Base-by-base conservation (phyloP, 2,888 invertebrate species). In the Anoplius nigerrimus region DNA sequence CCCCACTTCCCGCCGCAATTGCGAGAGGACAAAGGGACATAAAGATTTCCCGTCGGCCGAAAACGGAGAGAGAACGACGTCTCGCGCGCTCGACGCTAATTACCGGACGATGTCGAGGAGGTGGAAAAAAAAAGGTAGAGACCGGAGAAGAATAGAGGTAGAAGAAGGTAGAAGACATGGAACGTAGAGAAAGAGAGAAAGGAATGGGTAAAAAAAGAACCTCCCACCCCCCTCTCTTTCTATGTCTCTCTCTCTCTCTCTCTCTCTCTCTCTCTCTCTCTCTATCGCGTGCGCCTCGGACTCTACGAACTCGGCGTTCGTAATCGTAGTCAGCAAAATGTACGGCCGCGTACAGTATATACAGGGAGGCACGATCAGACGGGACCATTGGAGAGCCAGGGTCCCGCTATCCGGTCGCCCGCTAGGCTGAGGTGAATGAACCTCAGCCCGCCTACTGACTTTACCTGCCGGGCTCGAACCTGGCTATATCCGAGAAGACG, bases 371-470 rank as follows among this genome's bases (percentile, higher is more conserved):
- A 74, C 73, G 80, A 79, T 79, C 73, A 82, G 83, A 82, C 81
- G 82, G 82, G 86, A 83, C 84, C 86, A 84, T 84, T 84, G 83
- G 85, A 85, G 86, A 87, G 86, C 84, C 86, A 86, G 84, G 86
- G 85, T 88, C 88, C 88, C 88, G 88, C 88, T 88, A 88, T 88
- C 84, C 87, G 88, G 86, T 86, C 85, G 87, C 84, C 88, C 88
- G 88, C 88, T 88, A 88, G 86, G 82, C 82, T 82, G 86, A 84
- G 87, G 86, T 86, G 84, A 82, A 86, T 84, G 88, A 88, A 88
- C 86, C 84, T 82, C 77, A 79, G 86, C 83, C 87, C 87, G 88
- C 88, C 88, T 88, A 87, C 88, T 86, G 86, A 86, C 87, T 86
- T 85, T 86, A 87, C 86, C 84, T 87, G 85, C 83, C 82, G 78